Base-by-base conservation (phyloP, 1,140 invertebrate genomes). In the Gryllus bimaculatus region DNA sequence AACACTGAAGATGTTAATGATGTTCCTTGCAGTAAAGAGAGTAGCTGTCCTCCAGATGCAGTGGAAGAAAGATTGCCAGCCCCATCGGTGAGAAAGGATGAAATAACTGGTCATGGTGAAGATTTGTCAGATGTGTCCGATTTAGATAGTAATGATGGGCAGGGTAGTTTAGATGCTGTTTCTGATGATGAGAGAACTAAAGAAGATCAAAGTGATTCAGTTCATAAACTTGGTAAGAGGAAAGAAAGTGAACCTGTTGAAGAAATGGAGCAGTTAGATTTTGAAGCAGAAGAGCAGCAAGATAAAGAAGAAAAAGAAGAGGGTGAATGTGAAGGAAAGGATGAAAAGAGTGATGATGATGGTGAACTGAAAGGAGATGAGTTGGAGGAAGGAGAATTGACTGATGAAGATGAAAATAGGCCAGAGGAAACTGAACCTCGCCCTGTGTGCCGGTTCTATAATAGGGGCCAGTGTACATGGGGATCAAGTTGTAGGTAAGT, bases 401-500 rank as follows among this genome's bases (percentile, higher is more conserved):
- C 93, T 0, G 95, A 96, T 83, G 95, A 95, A 81, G 94, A 94
- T 80, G 94, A 95, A 81, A 90, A 91, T 13, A 87, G 93, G 0
- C 93, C 93, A 0, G 92, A 94, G 83, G 92, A 95, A 87, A 93
- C 90, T 0, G 94, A 95, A 83, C 93, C 93, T 0, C 90, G 94
- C 82, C 94, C 95, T 1, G 92, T 96, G 0, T 98, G 96, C 86
- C 89, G 96, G 13, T 98, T 98, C 86, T 99, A 96, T 84, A 94
- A 92, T 15, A 89, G 96, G 75, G 96, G 96, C 0, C 94, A 96
- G 82, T 98, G 97, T 84, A 98, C 96, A 0, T 99, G 96, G 96
- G 97, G 97, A 10, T 92, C 94, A 54, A 96, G 94, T 85, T 99
- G 97, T 87, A 39, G 26, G 26, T 39, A 39, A 39, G 26, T 39